Base-by-base conservation (phyloP, 2,797 vertebrate species). In the Yasuhikotakia modesta region DNA sequence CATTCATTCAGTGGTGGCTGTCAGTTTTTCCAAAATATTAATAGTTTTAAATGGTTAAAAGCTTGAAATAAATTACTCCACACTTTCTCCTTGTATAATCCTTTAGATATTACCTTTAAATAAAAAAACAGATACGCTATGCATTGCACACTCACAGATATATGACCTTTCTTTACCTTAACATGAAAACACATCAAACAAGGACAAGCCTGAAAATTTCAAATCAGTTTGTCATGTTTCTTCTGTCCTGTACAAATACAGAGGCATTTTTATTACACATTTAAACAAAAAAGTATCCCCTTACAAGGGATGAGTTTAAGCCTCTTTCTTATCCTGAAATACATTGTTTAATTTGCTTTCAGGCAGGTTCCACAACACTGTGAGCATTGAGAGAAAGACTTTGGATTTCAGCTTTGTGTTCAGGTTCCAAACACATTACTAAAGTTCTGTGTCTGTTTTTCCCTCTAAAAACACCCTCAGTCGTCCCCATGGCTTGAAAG, bases 391-490 rank as follows among this genome's bases (percentile, higher is more conserved):
- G 76, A 30, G 2, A 32, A 22, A 24, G 10, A 53, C 17, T 53
- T 63, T 73, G 82, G 81, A 86, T 74, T 78, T 76, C 78, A 69
- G 30, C 14, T 24, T 22, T 65, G 27, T 65, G 68, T 77, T 83
- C 82, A 57, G 74, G 82, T 80, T 83, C 68, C 84, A 87, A 77
- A 81, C 85, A 78, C 87, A 85, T 87, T 87, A 80, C 82, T 81
- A 76, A 85, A 87, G 87, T 82, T 90, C 81, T 86, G 79, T 87
- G 79, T 86, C 76, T 78, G 82, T 79, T 85, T 81, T 82, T 70
- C 65, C 78, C 76, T 87, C 85, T 79, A 88, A 90, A 88, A 87
- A 64, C 85, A 86, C 80, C 68, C 84, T 89, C 88, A 78, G 87
- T 87, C 32, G 52, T 76, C 39, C 19, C 21, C 73, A 45, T 55